Base-by-base conservation (phyloP, 2,797 vertebrate genomes). In the Spheniscus humboldti region DNA sequence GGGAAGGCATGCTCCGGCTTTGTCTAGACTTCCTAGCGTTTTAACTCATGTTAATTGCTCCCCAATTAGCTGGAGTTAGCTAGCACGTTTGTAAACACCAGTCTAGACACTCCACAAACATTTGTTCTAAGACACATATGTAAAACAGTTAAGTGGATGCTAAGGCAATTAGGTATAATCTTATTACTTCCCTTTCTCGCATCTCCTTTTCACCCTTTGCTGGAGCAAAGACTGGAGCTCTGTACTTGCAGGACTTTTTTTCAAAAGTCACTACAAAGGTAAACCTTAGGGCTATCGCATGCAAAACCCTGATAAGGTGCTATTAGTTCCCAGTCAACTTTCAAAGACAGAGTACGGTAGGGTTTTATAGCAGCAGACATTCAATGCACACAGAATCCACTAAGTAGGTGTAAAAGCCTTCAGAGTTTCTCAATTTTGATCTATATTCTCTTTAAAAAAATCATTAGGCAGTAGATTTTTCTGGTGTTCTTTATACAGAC, bases 381-480 rank as follows among this genome's bases (percentile, higher is more conserved):
- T 80, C 76, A 66, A 79, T 20, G 72, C 90, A 81, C 87, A 69
- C 47, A 81, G 59, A 93, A 93, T 81, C 59, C 39, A 33, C 91
- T 81, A 94, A 93, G 88, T 67, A 90, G 73, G 69, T 84, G 82
- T 94, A 96, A 97, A 92, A 93, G 63, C 66, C 74, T 93, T 78
- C 79, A 0, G 22, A 84, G 69, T 88, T 68, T 93, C 95, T 90
- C 95, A 88, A 53, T 94, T 96, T 90, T 95, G 96, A 96, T 95
- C 95, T 95, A 96, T 94, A 88, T 63, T 86, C 50, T 76, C 92
- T 90, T 96, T 88, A 93, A 94, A 95, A 95, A 96, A 94, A 94
- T 96, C 90, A 96, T 96, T 95, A 96, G 88, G 86, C 85, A 86
- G 94, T 96, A 93, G 88, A 94, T 96, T 95, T 95, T 97, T 92